A percentile compares a stretch with the other conserved stretches of the same genome.
phyloP scores from a whole-genome alignment of 92 coral and sea anemone genomes.

The Diadumene lineata region DNA sequence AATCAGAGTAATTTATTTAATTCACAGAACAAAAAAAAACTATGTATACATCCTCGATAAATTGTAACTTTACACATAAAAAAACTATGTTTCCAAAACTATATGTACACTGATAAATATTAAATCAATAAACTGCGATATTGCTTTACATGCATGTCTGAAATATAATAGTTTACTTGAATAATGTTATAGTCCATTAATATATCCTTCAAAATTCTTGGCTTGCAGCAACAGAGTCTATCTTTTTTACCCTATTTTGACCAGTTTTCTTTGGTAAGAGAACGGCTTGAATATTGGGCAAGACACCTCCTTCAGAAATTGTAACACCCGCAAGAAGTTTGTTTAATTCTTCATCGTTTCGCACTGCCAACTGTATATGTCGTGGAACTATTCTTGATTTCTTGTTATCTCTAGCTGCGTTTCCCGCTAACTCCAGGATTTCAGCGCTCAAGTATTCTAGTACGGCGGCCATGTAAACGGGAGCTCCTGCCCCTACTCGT shows the following conservation, averaged over 20 bases:
- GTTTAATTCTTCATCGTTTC: constrained; percentile 57
- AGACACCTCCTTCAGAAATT: constrained; percentile 55
- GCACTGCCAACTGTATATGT: constrained; percentile 51
- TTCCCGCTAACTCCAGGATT: constrained; percentile 61
- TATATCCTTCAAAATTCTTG: constrained; percentile 24
- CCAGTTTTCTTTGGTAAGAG: constrained; percentile 51
- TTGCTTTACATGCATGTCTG: neutral
- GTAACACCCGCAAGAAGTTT: constrained; percentile 59
- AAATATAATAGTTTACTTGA: neutral
- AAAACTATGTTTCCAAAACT: no score
- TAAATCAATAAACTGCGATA: neutral
- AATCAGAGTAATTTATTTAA: no score
- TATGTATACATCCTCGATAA: no score
- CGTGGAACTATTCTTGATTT: constrained; percentile 50
- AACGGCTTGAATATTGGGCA: constrained; percentile 59
- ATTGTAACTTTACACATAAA: no score
- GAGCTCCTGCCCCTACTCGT: constrained; percentile 68
- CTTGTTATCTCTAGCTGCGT: constrained; percentile 65
- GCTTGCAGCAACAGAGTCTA: constrained; percentile 5
- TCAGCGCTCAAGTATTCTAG: constrained; percentile 50
- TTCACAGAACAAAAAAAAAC: no score
- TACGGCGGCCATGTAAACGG: constrained; percentile 66
- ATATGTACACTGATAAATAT: no score
- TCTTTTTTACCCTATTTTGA: neutral
- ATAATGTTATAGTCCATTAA: neutral